Conservation (phyloP, 2,797 vertebrate genomes). For the Pseudochirops corinnae region DNA sequence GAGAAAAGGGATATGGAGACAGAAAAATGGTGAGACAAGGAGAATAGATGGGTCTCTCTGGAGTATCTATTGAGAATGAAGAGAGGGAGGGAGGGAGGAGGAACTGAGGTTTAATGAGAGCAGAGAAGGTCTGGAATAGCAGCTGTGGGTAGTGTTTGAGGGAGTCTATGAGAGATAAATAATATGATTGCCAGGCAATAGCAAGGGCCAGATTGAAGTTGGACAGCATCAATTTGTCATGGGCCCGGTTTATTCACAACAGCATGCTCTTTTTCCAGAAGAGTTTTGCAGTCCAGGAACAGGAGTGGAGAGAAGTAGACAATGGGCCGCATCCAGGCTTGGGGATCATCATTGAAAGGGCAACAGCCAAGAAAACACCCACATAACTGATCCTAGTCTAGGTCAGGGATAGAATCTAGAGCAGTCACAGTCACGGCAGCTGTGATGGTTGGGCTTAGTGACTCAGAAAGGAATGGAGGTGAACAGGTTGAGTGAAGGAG, state of each 20-base stretch:
- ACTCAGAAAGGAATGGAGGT: neutral
- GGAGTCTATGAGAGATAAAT: slow-evolving; percentile 1
- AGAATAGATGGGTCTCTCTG: neutral
- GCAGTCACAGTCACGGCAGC: neutral
- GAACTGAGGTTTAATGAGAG: neutral
- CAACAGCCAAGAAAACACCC: neutral
- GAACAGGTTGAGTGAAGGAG: neutral
- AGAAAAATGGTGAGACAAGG: neutral
- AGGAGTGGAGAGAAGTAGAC: neutral
- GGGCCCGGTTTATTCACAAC: neutral
- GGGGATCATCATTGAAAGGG: neutral
- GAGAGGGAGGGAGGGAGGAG: neutral
- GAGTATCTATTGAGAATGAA: neutral
- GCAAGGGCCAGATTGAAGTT: slow-evolving; percentile 6
- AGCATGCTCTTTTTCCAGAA: neutral
- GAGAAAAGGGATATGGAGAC: neutral
- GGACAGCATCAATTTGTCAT: neutral
- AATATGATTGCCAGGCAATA: slow-evolving; percentile 14
- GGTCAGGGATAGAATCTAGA: neutral
- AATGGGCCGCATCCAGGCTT: neutral
- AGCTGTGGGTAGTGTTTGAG: slow-evolving; percentile 2
- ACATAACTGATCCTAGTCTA: neutral
- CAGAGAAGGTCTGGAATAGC: neutral
- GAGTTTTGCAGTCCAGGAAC: neutral
- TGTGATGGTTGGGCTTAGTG: neutral